A percentile compares a stretch with the other conserved stretches of the same genome.
Evolutionary conservation across 2,113 vertebrate species (phyloP).

Genomic region (Archocentrus centrarchus): DNA sequence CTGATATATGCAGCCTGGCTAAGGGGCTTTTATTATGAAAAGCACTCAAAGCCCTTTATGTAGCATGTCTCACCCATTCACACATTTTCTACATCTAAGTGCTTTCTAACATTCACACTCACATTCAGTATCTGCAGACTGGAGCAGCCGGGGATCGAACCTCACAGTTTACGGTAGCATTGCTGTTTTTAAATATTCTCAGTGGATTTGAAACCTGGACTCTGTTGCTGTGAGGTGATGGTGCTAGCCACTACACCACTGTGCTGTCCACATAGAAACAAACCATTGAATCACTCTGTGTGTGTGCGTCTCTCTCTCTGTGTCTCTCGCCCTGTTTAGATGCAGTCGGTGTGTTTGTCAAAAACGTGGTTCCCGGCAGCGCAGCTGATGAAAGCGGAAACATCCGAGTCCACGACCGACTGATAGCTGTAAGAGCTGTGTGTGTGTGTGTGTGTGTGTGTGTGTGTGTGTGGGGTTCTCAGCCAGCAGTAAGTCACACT

Average conservation of each 20-base stretch:
- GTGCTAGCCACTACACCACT: background rate
- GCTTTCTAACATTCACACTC: no score
- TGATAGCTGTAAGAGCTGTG: constrained; percentile 56
- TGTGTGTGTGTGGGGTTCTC: no score
- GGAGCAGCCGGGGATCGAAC: no score
- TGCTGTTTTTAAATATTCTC: background rate
- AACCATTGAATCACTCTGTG: background rate
- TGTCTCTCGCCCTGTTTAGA: constrained; percentile 31
- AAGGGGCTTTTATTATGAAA: no score
- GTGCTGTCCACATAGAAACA: no score
- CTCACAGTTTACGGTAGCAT: background rate
- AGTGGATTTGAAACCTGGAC: background rate
- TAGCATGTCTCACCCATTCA: no score
- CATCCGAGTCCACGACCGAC: constrained; percentile 68
- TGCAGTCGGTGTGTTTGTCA: constrained; percentile 71
- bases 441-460: background rate
- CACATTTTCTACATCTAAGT: no score
- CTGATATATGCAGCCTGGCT: no score
- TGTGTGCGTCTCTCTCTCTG: background rate
- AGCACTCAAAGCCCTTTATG: no score
- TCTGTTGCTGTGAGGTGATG: background rate
- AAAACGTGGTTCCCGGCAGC: constrained; percentile 67
- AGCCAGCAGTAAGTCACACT: background rate
- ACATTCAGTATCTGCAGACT: no score
- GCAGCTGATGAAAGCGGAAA: constrained; percentile 70